These are phyloP conservation scores for Zoanthus gigantus DNA, from an alignment of 92 coral and sea anemone genomes.

Conservation along the genomic window DNA sequence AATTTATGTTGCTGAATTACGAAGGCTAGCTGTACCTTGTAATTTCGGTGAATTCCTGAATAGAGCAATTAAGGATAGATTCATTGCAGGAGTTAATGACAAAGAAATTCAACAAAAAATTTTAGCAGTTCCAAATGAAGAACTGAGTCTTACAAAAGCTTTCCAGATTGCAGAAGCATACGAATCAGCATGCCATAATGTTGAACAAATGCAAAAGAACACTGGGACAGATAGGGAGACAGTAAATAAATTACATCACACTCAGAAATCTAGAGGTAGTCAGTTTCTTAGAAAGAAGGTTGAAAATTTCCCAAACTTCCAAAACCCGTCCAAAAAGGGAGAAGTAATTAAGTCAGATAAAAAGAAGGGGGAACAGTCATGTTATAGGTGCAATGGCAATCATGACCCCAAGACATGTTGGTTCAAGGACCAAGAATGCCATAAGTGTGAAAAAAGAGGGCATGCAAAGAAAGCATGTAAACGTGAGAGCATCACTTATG, in stretches of 20 bases:
- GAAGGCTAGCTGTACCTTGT: slow-evolving; percentile 21
- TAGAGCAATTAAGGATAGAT: slow-evolving; percentile 34
- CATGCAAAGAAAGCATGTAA: slow-evolving; percentile 30
- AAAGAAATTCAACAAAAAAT: not conserved
- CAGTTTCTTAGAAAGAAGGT: not conserved
- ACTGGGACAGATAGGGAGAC: slow-evolving; percentile 3
- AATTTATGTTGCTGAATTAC: slow-evolving; percentile 20
- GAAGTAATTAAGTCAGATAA: not conserved
- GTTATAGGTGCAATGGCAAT: not conserved
- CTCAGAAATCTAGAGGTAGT: slow-evolving; percentile 16
- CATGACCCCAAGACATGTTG: slow-evolving; percentile 14
- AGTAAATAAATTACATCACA: slow-evolving; percentile 6
- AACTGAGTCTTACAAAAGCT: slow-evolving; percentile 10
- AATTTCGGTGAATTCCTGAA: slow-evolving; percentile 12
- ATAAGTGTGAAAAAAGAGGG: slow-evolving; percentile 19
- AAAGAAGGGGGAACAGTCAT: not conserved
- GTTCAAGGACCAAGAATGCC: slow-evolving; percentile 30
- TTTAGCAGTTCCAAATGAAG: slow-evolving; percentile 1
- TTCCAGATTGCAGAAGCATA: slow-evolving; percentile 23
- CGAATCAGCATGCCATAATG: not conserved
- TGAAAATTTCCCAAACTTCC: not conserved
- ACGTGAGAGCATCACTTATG: not conserved
- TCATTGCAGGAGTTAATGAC: slow-evolving; percentile 19
- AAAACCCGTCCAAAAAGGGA: not conserved
- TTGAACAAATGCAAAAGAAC: slow-evolving; percentile 17